phyloP scores from a whole-genome alignment of 2,888 invertebrate genomes.

The Dryococelus australis region DNA sequence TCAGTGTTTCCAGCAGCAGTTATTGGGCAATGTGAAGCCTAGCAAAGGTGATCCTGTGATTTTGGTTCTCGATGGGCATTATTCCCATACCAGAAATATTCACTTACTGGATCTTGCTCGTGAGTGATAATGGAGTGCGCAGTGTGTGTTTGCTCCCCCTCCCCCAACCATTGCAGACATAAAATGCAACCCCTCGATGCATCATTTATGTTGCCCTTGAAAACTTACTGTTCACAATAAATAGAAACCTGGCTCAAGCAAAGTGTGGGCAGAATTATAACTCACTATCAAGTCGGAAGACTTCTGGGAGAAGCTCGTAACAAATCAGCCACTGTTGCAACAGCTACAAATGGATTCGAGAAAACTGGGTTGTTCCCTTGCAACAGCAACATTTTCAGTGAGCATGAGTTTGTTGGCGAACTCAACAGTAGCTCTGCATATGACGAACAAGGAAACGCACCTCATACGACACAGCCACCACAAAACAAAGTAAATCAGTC shows the following conservation, averaged over 20 bases:
- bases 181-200: neutral
- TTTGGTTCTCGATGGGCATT: constrained; percentile 46
- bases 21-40: constrained; percentile 49
- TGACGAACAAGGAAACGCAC: too few relatives aligned
- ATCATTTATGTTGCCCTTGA: neutral
- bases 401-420: too few relatives aligned
- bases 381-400: neutral
- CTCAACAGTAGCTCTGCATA: too few relatives aligned
- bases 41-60: constrained; percentile 48
- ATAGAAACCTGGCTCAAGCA: neutral
- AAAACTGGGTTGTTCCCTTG: neutral
- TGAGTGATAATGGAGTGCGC: neutral
- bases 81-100: constrained; percentile 41
- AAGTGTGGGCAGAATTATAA: neutral
- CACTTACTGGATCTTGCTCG: neutral
- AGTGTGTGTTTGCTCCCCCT: neutral
- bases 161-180: too few relatives aligned
- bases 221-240: neutral
- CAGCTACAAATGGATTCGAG: neutral
- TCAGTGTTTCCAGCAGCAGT: constrained; percentile 50
- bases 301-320: neutral
- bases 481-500: too few relatives aligned
- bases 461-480: too few relatives aligned
- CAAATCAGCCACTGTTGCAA: neutral
- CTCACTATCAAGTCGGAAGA: neutral